Conservation (phyloP, 2,113 vertebrate species). For the Rousettus leschenaultii region DNA sequence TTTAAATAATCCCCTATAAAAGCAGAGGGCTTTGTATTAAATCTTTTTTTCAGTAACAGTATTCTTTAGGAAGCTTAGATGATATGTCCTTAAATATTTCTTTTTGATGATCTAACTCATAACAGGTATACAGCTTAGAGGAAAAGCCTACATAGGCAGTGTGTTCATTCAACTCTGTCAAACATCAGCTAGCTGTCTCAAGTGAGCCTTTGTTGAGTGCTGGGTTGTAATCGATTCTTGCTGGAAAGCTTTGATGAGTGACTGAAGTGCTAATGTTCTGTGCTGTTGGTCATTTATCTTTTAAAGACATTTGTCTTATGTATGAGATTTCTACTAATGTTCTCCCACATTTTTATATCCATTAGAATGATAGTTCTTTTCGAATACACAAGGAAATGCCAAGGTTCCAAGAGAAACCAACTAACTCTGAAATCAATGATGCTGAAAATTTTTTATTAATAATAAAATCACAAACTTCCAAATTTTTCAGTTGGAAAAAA, state of each 20-base stretch:
- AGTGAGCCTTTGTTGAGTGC: neutral
- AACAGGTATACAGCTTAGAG: neutral
- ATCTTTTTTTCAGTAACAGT: neutral
- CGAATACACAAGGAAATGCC: conserved; percentile 1
- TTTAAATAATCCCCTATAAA: conserved; percentile 16
- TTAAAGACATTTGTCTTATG: conserved; percentile 17
- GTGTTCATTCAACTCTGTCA: neutral
- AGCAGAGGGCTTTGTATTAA: neutral
- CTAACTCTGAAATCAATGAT: conserved; percentile 10
- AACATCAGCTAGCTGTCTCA: neutral
- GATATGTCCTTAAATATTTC: conserved; percentile 8
- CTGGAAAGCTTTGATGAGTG: conserved; percentile 19
- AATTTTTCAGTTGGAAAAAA: neutral
- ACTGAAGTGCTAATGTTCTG: neutral
- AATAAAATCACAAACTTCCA: conserved; percentile 11
- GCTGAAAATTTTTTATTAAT: neutral
- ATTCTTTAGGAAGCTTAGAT: conserved; percentile 21
- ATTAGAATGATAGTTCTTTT: conserved; percentile 6
- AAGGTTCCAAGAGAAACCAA: neutral
- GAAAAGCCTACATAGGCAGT: neutral
- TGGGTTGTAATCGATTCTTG: neutral
- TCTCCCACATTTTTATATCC: neutral
- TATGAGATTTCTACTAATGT: conserved; percentile 16
- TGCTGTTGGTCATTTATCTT: conserved; percentile 23
- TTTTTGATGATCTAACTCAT: conserved; percentile 32